Evolutionary conservation across 2,797 vertebrate species (phyloP).

Genomic region (Tiaroga cobitis): DNA sequence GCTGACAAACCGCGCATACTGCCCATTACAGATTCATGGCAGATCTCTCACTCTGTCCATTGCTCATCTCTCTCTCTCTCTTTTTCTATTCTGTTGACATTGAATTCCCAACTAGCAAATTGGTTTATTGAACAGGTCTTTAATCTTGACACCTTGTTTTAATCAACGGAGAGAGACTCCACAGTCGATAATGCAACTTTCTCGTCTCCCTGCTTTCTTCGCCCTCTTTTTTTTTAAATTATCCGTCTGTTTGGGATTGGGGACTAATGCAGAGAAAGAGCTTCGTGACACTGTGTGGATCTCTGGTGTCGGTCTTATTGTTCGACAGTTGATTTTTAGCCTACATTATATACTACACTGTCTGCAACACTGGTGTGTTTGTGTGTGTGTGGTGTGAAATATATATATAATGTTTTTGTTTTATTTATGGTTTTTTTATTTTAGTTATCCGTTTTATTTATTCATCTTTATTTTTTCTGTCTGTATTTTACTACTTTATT

Average conservation of each 20-base stretch:
- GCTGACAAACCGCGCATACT: slow-evolving; percentile 30
- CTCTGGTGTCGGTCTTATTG: slow-evolving; percentile 45
- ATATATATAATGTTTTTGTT: not conserved
- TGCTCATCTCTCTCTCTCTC: slow-evolving; percentile 7
- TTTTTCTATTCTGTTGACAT: slow-evolving; percentile 8
- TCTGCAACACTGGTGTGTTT: not conserved
- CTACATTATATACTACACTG: slow-evolving; percentile 33
- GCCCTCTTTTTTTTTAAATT: not conserved
- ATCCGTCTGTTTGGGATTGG: not conserved
- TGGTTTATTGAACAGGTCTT: slow-evolving; percentile 70
- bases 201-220: not conserved
- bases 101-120: slow-evolving; percentile 59
- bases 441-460: too few relatives aligned
- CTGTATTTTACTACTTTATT: too few relatives aligned
- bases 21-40: slow-evolving; percentile 39
- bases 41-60: not conserved
- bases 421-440: too few relatives aligned
- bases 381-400: too few relatives aligned
- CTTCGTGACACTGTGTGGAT: slow-evolving; percentile 27
- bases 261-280: slow-evolving; percentile 37
- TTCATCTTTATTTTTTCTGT: too few relatives aligned
- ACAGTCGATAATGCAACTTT: slow-evolving; percentile 53
- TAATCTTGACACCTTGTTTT: slow-evolving; percentile 71
- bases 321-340: slow-evolving; percentile 46
- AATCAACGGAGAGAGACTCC: slow-evolving; percentile 63